phyloP scores from a whole-genome alignment of 2,797 vertebrate species.

The Molossus alvarezi region DNA sequence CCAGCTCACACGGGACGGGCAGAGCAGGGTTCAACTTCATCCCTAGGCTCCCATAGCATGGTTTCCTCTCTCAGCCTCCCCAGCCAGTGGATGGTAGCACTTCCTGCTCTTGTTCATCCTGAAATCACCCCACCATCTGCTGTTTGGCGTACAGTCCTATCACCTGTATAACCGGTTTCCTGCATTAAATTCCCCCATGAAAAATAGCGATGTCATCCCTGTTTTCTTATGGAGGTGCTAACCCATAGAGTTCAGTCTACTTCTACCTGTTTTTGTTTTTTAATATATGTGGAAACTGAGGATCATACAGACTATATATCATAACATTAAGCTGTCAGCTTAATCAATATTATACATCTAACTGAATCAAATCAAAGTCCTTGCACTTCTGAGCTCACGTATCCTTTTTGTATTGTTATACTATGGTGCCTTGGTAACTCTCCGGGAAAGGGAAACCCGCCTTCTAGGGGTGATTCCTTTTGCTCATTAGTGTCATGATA shows the following conservation, averaged over 20 bases:
- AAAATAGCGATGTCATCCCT: conserved; percentile 51
- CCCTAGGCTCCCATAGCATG: not conserved
- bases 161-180: not conserved
- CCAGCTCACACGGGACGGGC: not conserved
- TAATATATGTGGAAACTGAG: conserved; percentile 14
- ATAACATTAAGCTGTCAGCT: not conserved
- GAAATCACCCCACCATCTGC: not conserved
- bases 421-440: not conserved
- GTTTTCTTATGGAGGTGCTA: not conserved
- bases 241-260: not conserved
- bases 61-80: not conserved
- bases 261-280: conserved; percentile 10
- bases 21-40: not conserved
- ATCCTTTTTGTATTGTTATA: not conserved
- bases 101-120: not conserved
- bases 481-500: not conserved
- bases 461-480: not conserved
- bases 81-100: too few species aligned
- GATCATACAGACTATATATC: not conserved
- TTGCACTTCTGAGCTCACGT: not conserved
- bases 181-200: not conserved
- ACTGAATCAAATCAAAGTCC: not conserved
- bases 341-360: not conserved
- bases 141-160: not conserved
- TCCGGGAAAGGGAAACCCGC: not conserved